phyloP scores from a whole-genome alignment of 53 echinoderm and acorn worm genomes.

The Hippasteria phrygiana region DNA sequence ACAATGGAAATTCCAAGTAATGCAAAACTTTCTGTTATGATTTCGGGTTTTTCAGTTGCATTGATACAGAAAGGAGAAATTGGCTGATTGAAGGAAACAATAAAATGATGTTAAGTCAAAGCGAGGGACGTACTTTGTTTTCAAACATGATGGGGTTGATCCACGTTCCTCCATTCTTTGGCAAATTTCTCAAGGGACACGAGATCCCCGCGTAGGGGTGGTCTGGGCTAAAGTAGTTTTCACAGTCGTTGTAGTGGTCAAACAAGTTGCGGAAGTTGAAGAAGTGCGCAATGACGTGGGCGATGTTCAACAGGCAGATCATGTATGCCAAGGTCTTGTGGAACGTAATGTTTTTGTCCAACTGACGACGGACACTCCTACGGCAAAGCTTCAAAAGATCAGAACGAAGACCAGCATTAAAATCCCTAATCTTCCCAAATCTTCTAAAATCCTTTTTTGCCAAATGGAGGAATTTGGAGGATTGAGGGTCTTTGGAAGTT shows the following conservation, averaged over 20 bases:
- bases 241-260: conserved; percentile 54
- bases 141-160: conserved; percentile 70
- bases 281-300: conserved; percentile 86
- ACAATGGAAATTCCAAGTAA: too few species aligned
- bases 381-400: conserved; percentile 77
- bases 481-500: too few species aligned
- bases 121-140: conserved; percentile 44
- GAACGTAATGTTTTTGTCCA: conserved; percentile 95
- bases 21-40: too few species aligned
- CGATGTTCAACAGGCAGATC: conserved; percentile 78
- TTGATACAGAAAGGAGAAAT: not conserved
- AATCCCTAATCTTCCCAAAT: too few species aligned
- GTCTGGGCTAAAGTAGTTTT: not conserved
- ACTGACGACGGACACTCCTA: conserved; percentile 88
- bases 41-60: not conserved
- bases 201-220: conserved; percentile 28
- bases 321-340: conserved; percentile 97
- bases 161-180: conserved; percentile 62
- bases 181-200: conserved; percentile 27
- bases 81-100: not conserved
- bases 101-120: not conserved
- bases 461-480: too few species aligned
- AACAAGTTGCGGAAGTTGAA: conserved; percentile 94
- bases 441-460: too few species aligned
- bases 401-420: too few species aligned